Evolutionary conservation across 2,888 invertebrate species (phyloP), one percentile per base, ranked within the genome.

Genomic region (Yponomeuta cagnagella): DNA sequence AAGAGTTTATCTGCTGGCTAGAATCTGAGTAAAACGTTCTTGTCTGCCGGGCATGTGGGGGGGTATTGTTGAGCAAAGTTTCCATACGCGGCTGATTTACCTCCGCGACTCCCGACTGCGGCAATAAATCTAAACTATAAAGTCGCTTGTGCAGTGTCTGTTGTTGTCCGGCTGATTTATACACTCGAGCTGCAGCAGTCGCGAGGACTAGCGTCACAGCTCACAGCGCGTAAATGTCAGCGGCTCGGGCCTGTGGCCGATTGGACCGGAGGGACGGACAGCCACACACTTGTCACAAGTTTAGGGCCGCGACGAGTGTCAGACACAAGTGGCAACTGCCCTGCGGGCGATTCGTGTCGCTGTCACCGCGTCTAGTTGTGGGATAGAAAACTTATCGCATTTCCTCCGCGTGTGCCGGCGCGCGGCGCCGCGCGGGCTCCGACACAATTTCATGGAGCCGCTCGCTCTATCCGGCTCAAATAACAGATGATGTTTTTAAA

Each of bases 101-200:
- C 68, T 68, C 68, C 10, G 43, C 6, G 23, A 68, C 68, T 68
- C 23, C 15, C 37, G 48, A 33, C 67, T n/a, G 48, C 68, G 68
- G 48, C 48, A n/a, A 48, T 68, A 68, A 68, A 68, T 68, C 68
- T 48, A 23, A 68, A 68, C 43, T 68, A 68, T 68, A 68, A 65
- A 68, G 68, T 68, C 43, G 68, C 23, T 23, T 68, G 65, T 65
- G 65, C 65, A 65, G 23, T 68, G 68, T 43, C 23, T 68, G 43
- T 48, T 68, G 68, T 68, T 68, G 68, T 68, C 23, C 10, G 43
- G n/a, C n/a, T 48, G 68, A 68, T 68, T 68, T 68, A 68, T 48
- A 37, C 23, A 37, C n/a, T 12, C 33, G 31, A 30, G 31, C 65
- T 65, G 65, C 31, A 12, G 65, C 52, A 58, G 3, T 58, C 5